Evolutionary conservation across 23 tunicate species (phyloP).

Genomic region (Halocynthia aurantium): DNA sequence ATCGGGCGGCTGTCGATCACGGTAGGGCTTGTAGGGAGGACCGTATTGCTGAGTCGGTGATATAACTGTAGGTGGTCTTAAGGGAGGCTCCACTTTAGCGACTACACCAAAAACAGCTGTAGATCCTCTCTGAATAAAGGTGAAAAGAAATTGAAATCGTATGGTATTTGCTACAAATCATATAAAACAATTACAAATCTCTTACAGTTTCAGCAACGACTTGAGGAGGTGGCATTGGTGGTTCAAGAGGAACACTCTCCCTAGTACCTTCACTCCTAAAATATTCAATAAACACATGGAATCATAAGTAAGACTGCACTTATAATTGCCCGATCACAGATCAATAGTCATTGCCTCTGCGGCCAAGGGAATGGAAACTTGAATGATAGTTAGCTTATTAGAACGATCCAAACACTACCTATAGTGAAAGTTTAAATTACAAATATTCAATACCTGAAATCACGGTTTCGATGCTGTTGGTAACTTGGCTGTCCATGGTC

Average conservation of each 20-base stretch:
- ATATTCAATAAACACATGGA: background rate
- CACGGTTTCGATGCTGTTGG: no score
- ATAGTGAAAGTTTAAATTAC: no score
- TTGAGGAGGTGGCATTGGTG: background rate
- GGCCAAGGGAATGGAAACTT: no score
- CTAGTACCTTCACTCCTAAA: background rate
- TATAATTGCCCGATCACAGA: no score
- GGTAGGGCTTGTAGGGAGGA: background rate
- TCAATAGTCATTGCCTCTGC: no score
- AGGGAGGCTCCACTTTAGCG: constrained; percentile 46
- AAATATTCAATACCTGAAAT: no score
- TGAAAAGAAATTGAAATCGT: background rate
- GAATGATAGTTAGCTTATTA: no score
- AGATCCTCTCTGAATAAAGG: constrained; percentile 1
- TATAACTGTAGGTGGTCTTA: constrained; percentile 6
- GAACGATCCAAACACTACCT: no score
- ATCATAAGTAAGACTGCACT: no score
- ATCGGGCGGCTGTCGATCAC: background rate
- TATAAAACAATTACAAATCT: background rate
- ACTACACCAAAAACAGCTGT: constrained; percentile 77
- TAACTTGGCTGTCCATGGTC: no score
- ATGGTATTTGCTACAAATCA: background rate
- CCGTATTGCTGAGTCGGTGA: constrained; percentile 1
- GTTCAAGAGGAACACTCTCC: background rate
- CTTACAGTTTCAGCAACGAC: constrained; percentile 9